Percentiles rank a stretch among this genome's conserved stretches.
Conservation (phyloP, 2,797 vertebrate genomes). For the Characodon lateralis region DNA sequence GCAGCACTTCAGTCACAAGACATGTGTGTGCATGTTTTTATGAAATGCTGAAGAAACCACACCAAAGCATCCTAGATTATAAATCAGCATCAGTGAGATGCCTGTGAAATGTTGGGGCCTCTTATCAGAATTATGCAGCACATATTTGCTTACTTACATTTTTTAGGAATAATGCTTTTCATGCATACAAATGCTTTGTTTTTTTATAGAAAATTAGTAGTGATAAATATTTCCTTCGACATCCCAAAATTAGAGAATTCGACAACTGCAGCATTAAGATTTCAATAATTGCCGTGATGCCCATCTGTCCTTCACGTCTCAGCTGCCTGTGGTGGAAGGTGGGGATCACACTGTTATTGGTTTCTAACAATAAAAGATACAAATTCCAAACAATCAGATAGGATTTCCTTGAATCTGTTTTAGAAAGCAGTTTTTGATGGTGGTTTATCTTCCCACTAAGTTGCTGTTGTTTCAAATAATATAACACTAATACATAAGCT, state of each 20-base stretch:
- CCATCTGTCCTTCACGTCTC: too few relatives aligned
- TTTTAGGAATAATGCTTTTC: not conserved
- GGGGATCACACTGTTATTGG: too few relatives aligned
- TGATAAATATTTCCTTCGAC: not conserved
- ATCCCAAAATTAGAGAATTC: not conserved
- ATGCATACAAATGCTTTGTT: not conserved
- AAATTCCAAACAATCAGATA: too few relatives aligned
- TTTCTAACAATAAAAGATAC: too few relatives aligned
- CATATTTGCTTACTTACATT: not conserved
- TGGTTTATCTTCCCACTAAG: not conserved
- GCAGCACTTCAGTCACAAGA: slow-evolving; percentile 38
- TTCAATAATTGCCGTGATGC: too few relatives aligned
- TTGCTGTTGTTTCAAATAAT: slow-evolving; percentile 57
- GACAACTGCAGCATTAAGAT: too few relatives aligned
- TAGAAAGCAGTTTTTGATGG: too few relatives aligned
- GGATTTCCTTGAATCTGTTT: too few relatives aligned
- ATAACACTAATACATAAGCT: slow-evolving; percentile 57
- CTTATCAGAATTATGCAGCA: not conserved
- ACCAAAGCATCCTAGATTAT: slow-evolving; percentile 48
- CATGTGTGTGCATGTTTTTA: slow-evolving; percentile 33
- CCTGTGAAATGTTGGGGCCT: slow-evolving; percentile 19
- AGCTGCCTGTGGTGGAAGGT: too few relatives aligned
- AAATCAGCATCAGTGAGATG: slow-evolving; percentile 7
- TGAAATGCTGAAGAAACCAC: slow-evolving; percentile 40
- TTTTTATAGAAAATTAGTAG: not conserved